Evolutionary conservation across 2,113 vertebrate species (phyloP), one percentile per base, ranked within the genome.

Genomic region (Callocephalon fimbriatum): DNA sequence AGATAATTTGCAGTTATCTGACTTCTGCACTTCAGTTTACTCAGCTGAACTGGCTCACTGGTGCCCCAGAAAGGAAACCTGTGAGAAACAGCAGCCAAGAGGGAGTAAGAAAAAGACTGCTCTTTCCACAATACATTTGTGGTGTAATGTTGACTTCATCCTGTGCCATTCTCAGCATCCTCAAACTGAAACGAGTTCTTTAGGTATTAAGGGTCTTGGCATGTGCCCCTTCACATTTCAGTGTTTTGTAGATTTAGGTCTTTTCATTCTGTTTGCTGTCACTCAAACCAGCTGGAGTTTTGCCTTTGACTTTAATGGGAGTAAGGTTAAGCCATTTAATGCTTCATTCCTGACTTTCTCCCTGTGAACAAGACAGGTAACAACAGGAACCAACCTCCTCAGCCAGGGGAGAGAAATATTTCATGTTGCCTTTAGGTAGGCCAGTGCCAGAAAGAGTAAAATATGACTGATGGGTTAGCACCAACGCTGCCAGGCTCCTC

Each of bases 161-260:
- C 65, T 27, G 25, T 45, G 54, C 27, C 23, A 13, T 58, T 86
- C 50, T 50, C 54, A 86, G 42, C 53, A 68, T 45, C 27, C 31
- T n/a, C 59, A 40, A 6, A 25, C 0, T 74, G 26, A 44, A 68
- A 17, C 62, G 18, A 81, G 59, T 42, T 37, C 32, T 71, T 27
- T 31, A 35, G 35, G 35, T 18, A 17, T 71, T 78, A 73, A 62
- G 32, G 7, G 6, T 86, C 23, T n/a, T 54, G 12, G 19, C 38
- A 65, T 0, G 0, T 10, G 8, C 31, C 38, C 12, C 11, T 65
- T 26, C 15, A 15, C 40, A 47, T n/a, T 38, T 51, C 1, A 0
- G 42, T 19, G 25, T 53, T 90, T 53, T 86, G 31, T 66, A 16
- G 16, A 40, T 90, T 85, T 6, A 37, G 35, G 56, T 11, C 58